Evolutionary conservation across 1,140 invertebrate genomes (phyloP).

Genomic region (Elymnias hypermnestra): DNA sequence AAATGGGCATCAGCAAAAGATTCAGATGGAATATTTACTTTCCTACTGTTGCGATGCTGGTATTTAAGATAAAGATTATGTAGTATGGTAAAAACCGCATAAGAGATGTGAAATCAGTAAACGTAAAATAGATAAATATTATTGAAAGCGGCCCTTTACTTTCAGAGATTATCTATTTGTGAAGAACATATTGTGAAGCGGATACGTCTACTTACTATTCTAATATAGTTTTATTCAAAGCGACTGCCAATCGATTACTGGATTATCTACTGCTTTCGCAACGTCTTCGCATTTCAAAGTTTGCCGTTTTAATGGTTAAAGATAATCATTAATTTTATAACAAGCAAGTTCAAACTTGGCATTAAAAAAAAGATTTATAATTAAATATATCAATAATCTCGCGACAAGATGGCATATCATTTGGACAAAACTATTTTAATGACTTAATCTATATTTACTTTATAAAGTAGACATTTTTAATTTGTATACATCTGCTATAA

Average conservation of each 20-base stretch:
- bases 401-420: no score
- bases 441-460: no score
- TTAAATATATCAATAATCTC: no score
- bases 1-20: conserved; percentile 48
- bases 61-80: conserved; percentile 21
- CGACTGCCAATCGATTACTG: not conserved
- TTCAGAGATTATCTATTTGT: not conserved
- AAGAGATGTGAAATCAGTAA: conserved; percentile 3
- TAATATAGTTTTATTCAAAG: conserved; percentile 3
- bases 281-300: no score
- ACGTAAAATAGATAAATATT: conserved; percentile 5
- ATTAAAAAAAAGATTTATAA: no score
- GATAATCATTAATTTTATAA: no score
- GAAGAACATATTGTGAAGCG: conserved; percentile 3
- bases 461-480: no score
- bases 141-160: conserved; percentile 2
- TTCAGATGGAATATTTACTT: conserved; percentile 47
- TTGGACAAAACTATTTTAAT: no score
- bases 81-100: not conserved
- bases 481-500: no score
- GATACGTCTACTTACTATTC: conserved; percentile 2
- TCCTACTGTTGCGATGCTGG: conserved; percentile 20
- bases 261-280: not conserved
- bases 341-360: no score
- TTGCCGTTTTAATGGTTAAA: no score